A percentile compares a stretch with the other conserved stretches of the same genome.
These are phyloP conservation scores for Silurus asotus DNA, from an alignment of 2,113 vertebrate genomes.

Conservation along the genomic window DNA sequence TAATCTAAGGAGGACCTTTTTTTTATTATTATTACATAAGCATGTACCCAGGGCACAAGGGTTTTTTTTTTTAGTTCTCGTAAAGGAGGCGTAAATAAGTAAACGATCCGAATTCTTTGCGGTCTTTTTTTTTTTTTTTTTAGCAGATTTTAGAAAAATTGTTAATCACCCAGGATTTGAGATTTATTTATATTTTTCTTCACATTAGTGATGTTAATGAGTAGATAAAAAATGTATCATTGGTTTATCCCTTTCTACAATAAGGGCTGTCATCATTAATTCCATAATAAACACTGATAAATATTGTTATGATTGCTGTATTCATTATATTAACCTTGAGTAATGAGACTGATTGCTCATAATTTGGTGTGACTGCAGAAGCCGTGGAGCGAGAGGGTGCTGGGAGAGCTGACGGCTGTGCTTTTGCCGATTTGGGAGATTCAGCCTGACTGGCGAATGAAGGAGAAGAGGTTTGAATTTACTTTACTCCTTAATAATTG, in stretches of 20 bases:
- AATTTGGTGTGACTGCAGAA: slow-evolving; percentile 54
- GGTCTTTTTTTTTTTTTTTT: not conserved
- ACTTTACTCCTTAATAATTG: not conserved
- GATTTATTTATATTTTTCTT: not conserved
- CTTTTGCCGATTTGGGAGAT: slow-evolving; percentile 66
- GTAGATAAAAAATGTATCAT: not conserved
- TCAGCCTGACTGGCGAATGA: slow-evolving; percentile 60
- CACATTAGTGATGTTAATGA: not conserved
- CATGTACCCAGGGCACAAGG: not conserved
- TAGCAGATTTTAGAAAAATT: not conserved
- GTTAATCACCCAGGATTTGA: not conserved
- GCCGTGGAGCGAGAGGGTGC: slow-evolving; percentile 52
- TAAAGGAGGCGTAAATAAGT: not conserved
- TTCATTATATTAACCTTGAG: slow-evolving; percentile 10
- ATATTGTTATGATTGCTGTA: not conserved
- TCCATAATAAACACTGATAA: not conserved
- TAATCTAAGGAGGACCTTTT: not conserved
- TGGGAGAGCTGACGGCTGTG: slow-evolving; percentile 63
- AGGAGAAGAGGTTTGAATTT: slow-evolving; percentile 61
- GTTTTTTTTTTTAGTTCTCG: not conserved
- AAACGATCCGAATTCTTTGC: not conserved
- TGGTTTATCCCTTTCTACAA: not conserved
- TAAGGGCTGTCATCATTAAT: not conserved
- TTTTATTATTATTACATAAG: not conserved
- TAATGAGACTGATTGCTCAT: slow-evolving; percentile 9